Base-by-base conservation (phyloP, 1,140 invertebrate species). In the Solenopsis invicta region DNA sequence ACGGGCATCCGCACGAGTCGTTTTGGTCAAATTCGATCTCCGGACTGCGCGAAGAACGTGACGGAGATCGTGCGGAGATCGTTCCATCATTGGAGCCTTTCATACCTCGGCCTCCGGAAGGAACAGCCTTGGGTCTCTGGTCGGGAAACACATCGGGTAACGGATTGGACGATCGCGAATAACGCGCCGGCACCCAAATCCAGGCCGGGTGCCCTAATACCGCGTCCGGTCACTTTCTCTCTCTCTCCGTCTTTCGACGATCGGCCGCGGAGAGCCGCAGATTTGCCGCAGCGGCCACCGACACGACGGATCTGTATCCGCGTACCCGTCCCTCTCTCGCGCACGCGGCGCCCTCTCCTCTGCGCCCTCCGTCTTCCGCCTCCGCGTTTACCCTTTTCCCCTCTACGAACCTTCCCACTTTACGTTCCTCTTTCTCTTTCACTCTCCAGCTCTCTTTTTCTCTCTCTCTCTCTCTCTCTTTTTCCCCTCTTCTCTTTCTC, bases 201-300 rank as follows among this genome's bases (percentile, higher is more conserved):
- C 69, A 74, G 80, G 82, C 72, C 82, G 61, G 72, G 74, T 85
- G 74, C 82, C 16, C 48, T 34, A 18, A 29, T 50, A 69, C 13
- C 9, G 21, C n/a, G 10, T 76, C 21, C 59, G 50, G 10, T 54
- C 41, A 74, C 52, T 41, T 8, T 41, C 64, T 64, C 37, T 41
- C 13, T 69, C 21, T 50, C 9, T 34, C 13, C 10, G 37, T 74
- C 41, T 84, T 18, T 64, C 67, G 69, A 87, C 24, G 69, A 85
- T 64, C 41, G 54, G 41, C 66, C 48, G 45, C 75, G 75, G 88
- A 91, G 91, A 85, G 87, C 92, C 87, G 92, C 92, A 93, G 91
- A 93, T 92, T 91, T 92, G 91, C 91, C 92, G 92, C 92, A 93
- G 91, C 91, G 91, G 90, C 88, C 87, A 92, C 90, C 87, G 90